Conservation (phyloP, 1,140 invertebrate species). For the Calosoma granatense region DNA sequence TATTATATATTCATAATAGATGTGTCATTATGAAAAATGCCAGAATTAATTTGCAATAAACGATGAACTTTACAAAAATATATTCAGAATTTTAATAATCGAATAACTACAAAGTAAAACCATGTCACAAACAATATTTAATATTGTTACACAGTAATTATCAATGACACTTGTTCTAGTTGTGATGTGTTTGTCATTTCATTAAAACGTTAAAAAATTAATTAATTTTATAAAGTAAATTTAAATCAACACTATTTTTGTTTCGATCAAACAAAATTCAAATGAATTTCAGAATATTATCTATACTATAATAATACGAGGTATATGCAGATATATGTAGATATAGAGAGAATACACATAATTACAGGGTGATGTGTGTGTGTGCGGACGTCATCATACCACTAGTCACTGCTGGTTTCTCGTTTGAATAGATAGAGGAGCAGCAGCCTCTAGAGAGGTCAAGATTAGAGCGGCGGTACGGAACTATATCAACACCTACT, state of each 20-base stretch:
- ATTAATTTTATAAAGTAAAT: neutral
- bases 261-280: neutral
- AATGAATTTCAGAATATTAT: no score
- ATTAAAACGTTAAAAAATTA: neutral
- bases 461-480: neutral
- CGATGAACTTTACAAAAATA: neutral
- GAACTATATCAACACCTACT: conserved; percentile 12
- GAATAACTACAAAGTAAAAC: neutral
- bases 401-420: no score
- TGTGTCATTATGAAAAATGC: no score
- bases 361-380: no score
- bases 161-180: neutral
- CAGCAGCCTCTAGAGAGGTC: no score
- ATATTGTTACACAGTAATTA: neutral
- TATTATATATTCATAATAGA: no score
- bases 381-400: no score
- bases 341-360: no score
- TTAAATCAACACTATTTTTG: neutral
- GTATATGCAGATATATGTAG: no score
- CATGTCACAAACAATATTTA: neutral
- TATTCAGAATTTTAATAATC: neutral
- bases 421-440: neutral
- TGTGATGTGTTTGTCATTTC: neutral
- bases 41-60: neutral
- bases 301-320: no score